These are phyloP conservation scores for Rhamphomyia laevipes DNA, from an alignment of 2,888 invertebrate species.

Conservation along the genomic window DNA sequence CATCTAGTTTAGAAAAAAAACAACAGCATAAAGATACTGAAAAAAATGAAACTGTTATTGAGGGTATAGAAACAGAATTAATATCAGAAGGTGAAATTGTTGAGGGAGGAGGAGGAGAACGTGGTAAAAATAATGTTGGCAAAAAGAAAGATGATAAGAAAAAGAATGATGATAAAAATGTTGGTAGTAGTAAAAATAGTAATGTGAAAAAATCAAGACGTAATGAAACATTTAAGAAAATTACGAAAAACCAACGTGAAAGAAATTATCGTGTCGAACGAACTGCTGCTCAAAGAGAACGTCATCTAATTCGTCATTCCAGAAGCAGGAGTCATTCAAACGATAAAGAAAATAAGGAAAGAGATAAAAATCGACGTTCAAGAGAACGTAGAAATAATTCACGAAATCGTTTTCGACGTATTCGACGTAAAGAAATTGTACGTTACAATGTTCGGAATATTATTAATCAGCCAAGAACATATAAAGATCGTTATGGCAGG, in stretches of 20 bases:
- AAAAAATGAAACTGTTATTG: conserved; percentile 25
- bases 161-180: conserved; percentile 29
- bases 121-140: conserved; percentile 3
- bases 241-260: conserved; percentile 64
- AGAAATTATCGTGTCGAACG: conserved; percentile 67
- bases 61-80: conserved; percentile 59
- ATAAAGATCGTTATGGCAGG: conserved; percentile 68
- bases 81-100: conserved; percentile 58
- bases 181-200: conserved; percentile 7
- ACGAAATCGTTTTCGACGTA: conserved; percentile 17
- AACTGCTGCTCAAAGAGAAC: conserved; percentile 23
- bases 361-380: conserved; percentile 17
- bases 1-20: conserved; percentile 1
- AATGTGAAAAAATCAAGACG: conserved; percentile 13
- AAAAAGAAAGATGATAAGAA: conserved; percentile 36
- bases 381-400: conserved; percentile 27
- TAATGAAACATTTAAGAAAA: conserved; percentile 63
- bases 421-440: conserved; percentile 65
- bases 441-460: conserved; percentile 73
- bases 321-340: conserved; percentile 22
- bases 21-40: conserved; percentile 7
- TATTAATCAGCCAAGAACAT: conserved; percentile 45
- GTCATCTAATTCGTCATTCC: conserved; percentile 8
- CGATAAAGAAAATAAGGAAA: conserved; percentile 29
- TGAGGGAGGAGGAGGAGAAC: conserved; percentile 17